phyloP scores from a whole-genome alignment of 2,888 invertebrate species.

The Tetragnatha montana region DNA sequence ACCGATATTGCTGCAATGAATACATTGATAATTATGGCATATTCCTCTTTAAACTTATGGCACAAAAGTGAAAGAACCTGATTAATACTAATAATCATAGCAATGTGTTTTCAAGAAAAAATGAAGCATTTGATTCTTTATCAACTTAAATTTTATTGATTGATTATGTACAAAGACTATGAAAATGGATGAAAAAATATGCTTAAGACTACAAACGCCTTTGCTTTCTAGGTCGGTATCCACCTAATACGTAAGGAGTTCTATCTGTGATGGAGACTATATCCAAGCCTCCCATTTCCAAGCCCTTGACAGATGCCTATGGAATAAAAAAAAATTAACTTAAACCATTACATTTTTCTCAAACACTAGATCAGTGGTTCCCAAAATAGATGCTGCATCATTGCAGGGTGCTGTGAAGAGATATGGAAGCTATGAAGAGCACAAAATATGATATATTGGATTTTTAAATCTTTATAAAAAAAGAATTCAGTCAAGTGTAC shows the following conservation, averaged over 20 bases:
- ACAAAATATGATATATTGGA: conserved; percentile 56
- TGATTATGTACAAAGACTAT: conserved; percentile 1
- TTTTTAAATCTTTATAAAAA: conserved; percentile 44
- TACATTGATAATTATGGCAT: too few relatives aligned
- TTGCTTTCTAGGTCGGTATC: conserved; percentile 85
- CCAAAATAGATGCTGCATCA: too few relatives aligned
- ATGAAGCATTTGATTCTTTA: neutral
- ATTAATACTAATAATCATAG: neutral
- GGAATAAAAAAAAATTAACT: conserved; percentile 74
- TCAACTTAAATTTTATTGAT: neutral
- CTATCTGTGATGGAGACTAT: conserved; percentile 95
- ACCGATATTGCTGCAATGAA: too few relatives aligned
- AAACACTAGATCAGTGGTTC: too few relatives aligned
- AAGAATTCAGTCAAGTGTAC: too few relatives aligned
- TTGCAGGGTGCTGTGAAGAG: neutral
- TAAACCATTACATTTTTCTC: neutral
- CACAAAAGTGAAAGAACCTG: neutral
- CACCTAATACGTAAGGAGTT: conserved; percentile 79
- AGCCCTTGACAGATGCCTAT: conserved; percentile 93
- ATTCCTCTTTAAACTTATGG: too few relatives aligned
- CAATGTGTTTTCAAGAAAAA: conserved; percentile 82
- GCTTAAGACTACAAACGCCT: conserved; percentile 16
- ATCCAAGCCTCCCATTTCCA: conserved; percentile 92
- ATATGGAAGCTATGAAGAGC: neutral
- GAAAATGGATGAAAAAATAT: neutral